Evolutionary conservation across 53 echinoderm and acorn worm species (phyloP).

Genomic region (Echinometra lucunter): DNA sequence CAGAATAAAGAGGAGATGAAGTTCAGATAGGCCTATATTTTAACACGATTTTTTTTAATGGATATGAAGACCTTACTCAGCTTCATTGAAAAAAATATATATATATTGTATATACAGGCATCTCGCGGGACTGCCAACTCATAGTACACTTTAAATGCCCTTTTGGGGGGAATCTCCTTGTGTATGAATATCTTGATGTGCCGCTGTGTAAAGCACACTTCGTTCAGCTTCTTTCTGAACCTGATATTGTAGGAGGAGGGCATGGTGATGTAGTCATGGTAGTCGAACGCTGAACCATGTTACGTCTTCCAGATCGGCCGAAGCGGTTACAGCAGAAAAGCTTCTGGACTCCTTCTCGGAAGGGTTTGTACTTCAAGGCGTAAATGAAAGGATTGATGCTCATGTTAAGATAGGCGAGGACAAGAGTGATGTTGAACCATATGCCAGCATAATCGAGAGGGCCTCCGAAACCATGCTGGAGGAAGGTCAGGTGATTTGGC

Average conservation of each 20-base stretch:
- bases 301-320: background rate
- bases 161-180: too few relatives aligned
- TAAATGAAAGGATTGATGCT: slow-evolving; percentile 55
- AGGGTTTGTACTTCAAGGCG: slow-evolving; percentile 83
- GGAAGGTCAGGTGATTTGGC: background rate
- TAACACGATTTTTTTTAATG: too few relatives aligned
- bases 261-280: background rate
- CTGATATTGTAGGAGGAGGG: background rate
- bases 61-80: too few relatives aligned
- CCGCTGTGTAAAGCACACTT: background rate
- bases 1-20: too few relatives aligned
- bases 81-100: too few relatives aligned
- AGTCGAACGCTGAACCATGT: background rate
- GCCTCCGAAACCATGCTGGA: background rate
- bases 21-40: too few relatives aligned
- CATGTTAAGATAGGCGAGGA: slow-evolving; percentile 19
- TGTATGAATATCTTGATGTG: background rate
- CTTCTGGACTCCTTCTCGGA: slow-evolving; percentile 67
- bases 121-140: too few relatives aligned
- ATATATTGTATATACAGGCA: too few relatives aligned
- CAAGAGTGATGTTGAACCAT: slow-evolving; percentile 52
- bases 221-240: background rate
- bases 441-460: slow-evolving; percentile 56
- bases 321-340: slow-evolving; percentile 52
- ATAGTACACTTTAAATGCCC: too few relatives aligned